Conservation (phyloP, 2,113 vertebrate species). For the Turnix velox region DNA sequence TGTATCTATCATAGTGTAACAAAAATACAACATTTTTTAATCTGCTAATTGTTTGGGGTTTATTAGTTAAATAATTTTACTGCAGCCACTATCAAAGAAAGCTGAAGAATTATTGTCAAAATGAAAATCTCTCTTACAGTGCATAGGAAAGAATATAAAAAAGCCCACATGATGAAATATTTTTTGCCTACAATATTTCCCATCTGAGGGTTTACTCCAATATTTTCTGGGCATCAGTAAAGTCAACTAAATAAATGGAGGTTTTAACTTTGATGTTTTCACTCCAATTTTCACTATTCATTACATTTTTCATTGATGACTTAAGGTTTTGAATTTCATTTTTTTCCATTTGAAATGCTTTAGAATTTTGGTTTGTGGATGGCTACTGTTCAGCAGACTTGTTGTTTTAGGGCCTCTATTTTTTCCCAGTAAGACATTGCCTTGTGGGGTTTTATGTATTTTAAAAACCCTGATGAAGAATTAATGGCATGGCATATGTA, state of each 20-base stretch:
- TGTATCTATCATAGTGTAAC: neutral
- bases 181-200: neutral
- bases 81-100: neutral
- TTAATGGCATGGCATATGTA: neutral
- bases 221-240: neutral
- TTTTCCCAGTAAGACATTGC: neutral
- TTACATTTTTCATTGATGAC: neutral
- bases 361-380: neutral
- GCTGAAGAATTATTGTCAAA: neutral
- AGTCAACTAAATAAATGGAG: neutral
- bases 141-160: neutral
- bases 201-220: neutral
- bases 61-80: too few relatives aligned
- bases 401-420: neutral
- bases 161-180: neutral
- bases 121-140: neutral
- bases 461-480: neutral
- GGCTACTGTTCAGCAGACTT: neutral
- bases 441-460: neutral
- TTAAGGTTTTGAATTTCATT: neutral
- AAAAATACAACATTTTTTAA: neutral
- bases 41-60: too few relatives aligned
- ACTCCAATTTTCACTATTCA: neutral
- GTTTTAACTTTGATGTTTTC: neutral
- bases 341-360: neutral